Evolutionary conservation across 2,797 vertebrate genomes (phyloP).

Genomic region (Argentina silus): DNA sequence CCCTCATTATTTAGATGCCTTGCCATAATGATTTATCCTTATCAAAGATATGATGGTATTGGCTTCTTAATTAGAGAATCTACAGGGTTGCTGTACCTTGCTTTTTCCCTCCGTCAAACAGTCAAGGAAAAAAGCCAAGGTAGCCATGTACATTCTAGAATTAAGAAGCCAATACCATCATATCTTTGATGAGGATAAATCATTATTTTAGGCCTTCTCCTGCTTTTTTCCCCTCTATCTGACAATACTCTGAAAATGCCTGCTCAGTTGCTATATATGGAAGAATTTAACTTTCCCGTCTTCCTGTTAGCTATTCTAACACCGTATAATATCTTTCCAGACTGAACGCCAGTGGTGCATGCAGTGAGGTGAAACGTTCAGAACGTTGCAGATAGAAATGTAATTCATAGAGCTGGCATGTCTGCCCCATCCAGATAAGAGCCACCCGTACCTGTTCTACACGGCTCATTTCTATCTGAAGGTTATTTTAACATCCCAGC

Average conservation of each 20-base stretch:
- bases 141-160: too few species aligned
- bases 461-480: too few species aligned
- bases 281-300: background rate
- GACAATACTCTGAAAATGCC: background rate
- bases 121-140: too few species aligned
- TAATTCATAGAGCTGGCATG: too few species aligned
- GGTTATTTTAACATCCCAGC: too few species aligned
- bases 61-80: too few species aligned
- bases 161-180: too few species aligned
- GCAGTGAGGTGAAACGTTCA: too few species aligned
- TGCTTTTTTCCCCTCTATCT: background rate
- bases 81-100: background rate
- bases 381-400: too few species aligned
- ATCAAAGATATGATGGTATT: background rate
- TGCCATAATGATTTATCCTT: background rate
- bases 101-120: too few species aligned
- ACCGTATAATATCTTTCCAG: background rate
- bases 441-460: too few species aligned
- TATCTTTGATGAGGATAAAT: background rate
- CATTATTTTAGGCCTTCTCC: background rate
- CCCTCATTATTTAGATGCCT: constrained; percentile 4
- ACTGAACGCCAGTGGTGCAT: background rate
- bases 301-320: background rate
- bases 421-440: too few species aligned
- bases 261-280: background rate